phyloP scores from a whole-genome alignment of 2,797 vertebrate genomes.

The Acestrorhynchus altus region DNA sequence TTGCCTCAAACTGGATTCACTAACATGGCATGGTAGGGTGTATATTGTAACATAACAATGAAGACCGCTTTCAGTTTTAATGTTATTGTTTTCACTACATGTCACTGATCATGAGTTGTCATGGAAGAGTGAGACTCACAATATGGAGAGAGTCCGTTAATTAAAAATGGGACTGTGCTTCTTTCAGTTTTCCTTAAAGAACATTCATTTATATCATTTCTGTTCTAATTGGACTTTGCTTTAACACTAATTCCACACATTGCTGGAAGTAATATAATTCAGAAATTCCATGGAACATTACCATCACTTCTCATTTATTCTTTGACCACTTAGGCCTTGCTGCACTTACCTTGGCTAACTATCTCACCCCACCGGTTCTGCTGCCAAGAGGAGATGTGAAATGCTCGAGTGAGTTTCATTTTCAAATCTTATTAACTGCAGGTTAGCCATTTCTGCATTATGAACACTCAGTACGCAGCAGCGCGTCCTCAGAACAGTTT shows the following conservation, averaged over 20 bases:
- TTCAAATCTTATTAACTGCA: conserved; percentile 14
- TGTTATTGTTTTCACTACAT: not conserved
- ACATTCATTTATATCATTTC: not conserved
- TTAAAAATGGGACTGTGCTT: not conserved
- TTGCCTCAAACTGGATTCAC: too few relatives aligned
- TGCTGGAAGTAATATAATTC: conserved; percentile 24
- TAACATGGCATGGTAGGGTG: too few relatives aligned
- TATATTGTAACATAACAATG: too few relatives aligned
- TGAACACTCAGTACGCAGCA: not conserved
- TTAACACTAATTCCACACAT: conserved; percentile 35
- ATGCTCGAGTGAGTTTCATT: conserved; percentile 36
- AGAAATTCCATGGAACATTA: conserved; percentile 25
- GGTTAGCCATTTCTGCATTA: conserved; percentile 26
- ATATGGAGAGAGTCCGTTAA: not conserved
- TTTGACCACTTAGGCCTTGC: conserved; percentile 16
- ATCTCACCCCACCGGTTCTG: not conserved
- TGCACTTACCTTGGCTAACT: not conserved
- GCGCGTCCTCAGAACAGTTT: not conserved
- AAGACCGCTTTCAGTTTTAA: too few relatives aligned
- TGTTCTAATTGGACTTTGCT: conserved; percentile 3
- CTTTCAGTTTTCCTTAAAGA: conserved; percentile 19
- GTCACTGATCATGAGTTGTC: not conserved
- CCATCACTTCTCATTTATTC: conserved; percentile 24
- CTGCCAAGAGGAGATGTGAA: conserved; percentile 7
- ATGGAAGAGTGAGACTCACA: not conserved